Evolutionary conservation across 2,797 vertebrate genomes (phyloP), one percentile per base, ranked within the genome.

Genomic region (Pseudomugil tenellus): DNA sequence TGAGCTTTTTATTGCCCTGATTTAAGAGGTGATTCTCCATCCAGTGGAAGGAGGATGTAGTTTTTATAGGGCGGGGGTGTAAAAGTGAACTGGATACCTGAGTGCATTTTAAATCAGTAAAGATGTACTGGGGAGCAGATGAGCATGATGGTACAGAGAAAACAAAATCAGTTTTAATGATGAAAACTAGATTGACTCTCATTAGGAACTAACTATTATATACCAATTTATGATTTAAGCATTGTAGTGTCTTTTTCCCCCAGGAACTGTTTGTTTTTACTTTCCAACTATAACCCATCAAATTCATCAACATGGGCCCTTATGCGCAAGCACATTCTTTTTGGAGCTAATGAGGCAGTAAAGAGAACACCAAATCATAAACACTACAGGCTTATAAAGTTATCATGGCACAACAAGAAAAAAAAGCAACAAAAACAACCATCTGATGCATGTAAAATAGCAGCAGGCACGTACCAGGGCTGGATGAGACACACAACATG

Each of bases 101-200:
- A 74, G 59, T 79, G 63, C 51, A 63, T 56, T 79, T 78, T 83
- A 84, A 88, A 92, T 87, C 81, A 88, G 67, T 78, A 65, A 77
- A 34, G 62, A 53, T 21, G 70, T 65, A 34, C 68, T 61, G 76
- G 34, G 53, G 73, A 63, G 23, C 32, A 34, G 66, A 86, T 43
- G 55, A 72, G 16, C 67, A 67, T 52, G 69, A 70, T 35, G 48
- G 35, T 34, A 39, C 32, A 21, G 67, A 74, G 48, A 62, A 83
- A 49, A 66, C 23, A 23, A 55, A 70, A 48, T 25, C 63, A 53
- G 52, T 32, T n/a, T n/a, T 49, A 46, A 39, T 70, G 13, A 64
- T 55, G 19, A 79, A 72, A 48, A 56, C 34, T 21, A 29, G 19
- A 67, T 58, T 19, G 37, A 55, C 19, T 58, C 19, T 28, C 39